These are phyloP conservation scores for Apotomis turbidana DNA, from an alignment of 2,888 invertebrate species.

Conservation along the genomic window DNA sequence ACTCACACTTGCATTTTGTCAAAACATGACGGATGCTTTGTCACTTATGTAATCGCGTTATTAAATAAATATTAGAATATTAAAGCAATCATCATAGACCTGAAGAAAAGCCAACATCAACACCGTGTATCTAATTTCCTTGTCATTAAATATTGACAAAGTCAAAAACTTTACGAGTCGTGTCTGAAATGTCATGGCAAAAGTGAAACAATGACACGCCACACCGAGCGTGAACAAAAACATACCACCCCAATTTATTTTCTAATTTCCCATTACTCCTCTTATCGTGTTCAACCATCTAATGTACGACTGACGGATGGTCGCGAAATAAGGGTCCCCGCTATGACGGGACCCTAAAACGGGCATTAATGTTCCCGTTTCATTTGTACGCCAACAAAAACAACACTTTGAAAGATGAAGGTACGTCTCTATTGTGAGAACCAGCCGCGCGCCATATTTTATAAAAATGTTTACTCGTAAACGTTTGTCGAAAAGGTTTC, in stretches of 20 bases:
- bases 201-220: slow-evolving; percentile 5
- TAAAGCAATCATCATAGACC: too few relatives aligned
- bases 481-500: slow-evolving; percentile 40
- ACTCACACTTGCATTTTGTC: too few relatives aligned
- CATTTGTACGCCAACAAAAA: slow-evolving; percentile 33
- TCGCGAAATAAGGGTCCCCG: slow-evolving; percentile 22
- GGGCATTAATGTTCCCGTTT: slow-evolving; percentile 32
- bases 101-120: too few relatives aligned
- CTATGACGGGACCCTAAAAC: slow-evolving; percentile 35
- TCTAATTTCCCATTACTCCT: slow-evolving; percentile 19
- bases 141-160: too few relatives aligned
- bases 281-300: slow-evolving; percentile 28
- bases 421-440: slow-evolving; percentile 35
- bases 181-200: background rate
- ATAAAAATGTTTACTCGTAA: slow-evolving; percentile 39
- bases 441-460: slow-evolving; percentile 30
- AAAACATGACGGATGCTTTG: too few relatives aligned
- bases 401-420: slow-evolving; percentile 39
- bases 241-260: slow-evolving; percentile 16
- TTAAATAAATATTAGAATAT: too few relatives aligned
- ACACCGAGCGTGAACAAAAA: background rate
- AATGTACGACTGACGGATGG: slow-evolving; percentile 22
- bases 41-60: too few relatives aligned
- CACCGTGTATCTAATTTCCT: too few relatives aligned
- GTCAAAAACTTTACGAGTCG: background rate